phyloP scores from a whole-genome alignment of 2,113 vertebrate genomes.

The Gallinago jamesoni region DNA sequence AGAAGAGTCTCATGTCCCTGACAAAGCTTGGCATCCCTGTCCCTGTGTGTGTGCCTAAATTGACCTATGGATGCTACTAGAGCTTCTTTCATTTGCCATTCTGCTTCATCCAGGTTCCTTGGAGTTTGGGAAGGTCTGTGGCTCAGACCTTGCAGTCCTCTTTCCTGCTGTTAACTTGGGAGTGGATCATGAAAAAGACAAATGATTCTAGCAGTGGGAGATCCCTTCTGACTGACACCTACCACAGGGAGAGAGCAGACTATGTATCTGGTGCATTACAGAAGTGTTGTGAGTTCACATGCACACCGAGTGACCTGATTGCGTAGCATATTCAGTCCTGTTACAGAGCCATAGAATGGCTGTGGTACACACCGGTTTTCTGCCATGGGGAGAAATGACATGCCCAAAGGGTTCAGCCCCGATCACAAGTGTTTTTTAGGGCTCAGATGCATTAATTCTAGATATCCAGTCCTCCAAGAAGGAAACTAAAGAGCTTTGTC shows the following conservation, averaged over 20 bases:
- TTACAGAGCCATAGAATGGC: rapidly evolving
- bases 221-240: neutral
- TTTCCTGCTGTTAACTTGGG: neutral
- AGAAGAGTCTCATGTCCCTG: neutral
- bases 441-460: neutral
- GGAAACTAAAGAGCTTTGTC: neutral
- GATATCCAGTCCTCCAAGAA: neutral
- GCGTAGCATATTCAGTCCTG: rapidly evolving
- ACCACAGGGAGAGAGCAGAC: neutral
- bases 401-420: neutral
- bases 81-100: neutral
- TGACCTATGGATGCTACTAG: neutral
- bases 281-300: neutral
- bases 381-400: neutral
- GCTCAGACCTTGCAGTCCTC: neutral
- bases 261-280: neutral
- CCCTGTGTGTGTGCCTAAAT: neutral
- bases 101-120: neutral
- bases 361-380: rapidly evolving
- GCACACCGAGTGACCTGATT: rapidly evolving
- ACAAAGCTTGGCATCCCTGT: neutral
- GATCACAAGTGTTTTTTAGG: neutral
- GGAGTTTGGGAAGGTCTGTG: neutral
- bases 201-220: slow-evolving; percentile 1
- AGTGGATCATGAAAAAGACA: neutral